Conservation (phyloP, 2,888 invertebrate genomes). For the Apodemia mormo region DNA sequence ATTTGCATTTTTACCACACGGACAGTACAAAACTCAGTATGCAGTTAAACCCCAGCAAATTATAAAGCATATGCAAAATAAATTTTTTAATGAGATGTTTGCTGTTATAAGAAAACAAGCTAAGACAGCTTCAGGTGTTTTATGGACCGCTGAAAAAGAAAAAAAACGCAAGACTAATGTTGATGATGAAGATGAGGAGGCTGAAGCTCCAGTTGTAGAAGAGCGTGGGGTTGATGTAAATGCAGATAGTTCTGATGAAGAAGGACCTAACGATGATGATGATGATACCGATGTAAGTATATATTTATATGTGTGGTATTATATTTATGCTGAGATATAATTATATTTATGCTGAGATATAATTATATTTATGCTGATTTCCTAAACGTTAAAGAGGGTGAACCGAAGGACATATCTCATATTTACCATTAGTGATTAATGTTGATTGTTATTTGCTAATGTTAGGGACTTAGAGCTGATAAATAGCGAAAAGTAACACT, state of each 20-base stretch:
- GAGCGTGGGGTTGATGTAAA: constrained; percentile 78
- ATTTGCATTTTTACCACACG: constrained; percentile 88
- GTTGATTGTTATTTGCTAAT: no score
- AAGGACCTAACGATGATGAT: constrained; percentile 72
- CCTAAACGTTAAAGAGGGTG: no score
- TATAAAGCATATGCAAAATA: constrained; percentile 87
- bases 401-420: no score
- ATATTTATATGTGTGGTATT: constrained; percentile 19
- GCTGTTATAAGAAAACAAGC: constrained; percentile 81
- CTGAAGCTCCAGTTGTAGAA: constrained; percentile 43
- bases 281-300: constrained; percentile 54
- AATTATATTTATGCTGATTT: no score
- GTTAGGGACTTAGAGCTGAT: no score
- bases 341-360: not conserved
- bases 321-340: not conserved
- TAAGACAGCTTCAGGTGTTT: constrained; percentile 74
- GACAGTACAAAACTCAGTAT: constrained; percentile 88
- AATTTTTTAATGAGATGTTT: constrained; percentile 87
- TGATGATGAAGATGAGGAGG: constrained; percentile 67
- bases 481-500: no score
- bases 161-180: constrained; percentile 51
- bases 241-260: constrained; percentile 84
- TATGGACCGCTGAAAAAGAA: constrained; percentile 76
- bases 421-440: no score
- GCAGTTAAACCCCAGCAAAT: constrained; percentile 86